Evolutionary conservation across 2,888 invertebrate species (phyloP).

Genomic region (Drosophila neutralis): DNA sequence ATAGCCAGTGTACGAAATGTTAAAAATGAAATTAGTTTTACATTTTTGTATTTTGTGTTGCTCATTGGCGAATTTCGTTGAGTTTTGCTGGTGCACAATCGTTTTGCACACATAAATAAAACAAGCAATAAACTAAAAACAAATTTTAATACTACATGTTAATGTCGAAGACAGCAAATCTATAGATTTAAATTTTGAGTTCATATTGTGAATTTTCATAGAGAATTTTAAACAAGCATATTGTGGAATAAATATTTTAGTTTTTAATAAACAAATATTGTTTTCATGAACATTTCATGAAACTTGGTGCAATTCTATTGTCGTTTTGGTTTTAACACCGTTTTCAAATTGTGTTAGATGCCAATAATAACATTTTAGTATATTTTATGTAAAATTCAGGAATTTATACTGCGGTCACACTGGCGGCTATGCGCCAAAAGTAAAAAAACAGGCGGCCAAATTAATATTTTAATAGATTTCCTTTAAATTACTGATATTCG

Average conservation of each 20-base stretch:
- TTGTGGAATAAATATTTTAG: background rate
- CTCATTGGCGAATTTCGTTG: background rate
- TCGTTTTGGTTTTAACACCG: background rate
- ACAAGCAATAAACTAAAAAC: background rate
- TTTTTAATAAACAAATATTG: background rate
- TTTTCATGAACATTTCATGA: background rate
- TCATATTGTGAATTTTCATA: background rate
- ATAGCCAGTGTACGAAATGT: background rate
- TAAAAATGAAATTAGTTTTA: background rate
- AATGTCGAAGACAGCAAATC: background rate
- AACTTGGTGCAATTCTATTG: background rate
- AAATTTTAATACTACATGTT: background rate
- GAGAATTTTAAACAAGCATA: background rate
- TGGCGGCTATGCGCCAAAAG: background rate
- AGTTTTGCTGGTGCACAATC: background rate
- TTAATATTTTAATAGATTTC: background rate
- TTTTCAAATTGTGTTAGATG: background rate
- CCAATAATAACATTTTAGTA: background rate
- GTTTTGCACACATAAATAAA: background rate
- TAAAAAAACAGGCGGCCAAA: background rate
- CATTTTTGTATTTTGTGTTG: background rate
- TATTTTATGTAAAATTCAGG: background rate
- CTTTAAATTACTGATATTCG: too few relatives aligned
- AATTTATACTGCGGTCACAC: background rate
- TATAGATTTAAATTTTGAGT: background rate